Percentiles rank a stretch among this genome's conserved stretches.
phyloP scores from a whole-genome alignment of 2,797 vertebrate species.

The Pogoniulus pusillus region DNA sequence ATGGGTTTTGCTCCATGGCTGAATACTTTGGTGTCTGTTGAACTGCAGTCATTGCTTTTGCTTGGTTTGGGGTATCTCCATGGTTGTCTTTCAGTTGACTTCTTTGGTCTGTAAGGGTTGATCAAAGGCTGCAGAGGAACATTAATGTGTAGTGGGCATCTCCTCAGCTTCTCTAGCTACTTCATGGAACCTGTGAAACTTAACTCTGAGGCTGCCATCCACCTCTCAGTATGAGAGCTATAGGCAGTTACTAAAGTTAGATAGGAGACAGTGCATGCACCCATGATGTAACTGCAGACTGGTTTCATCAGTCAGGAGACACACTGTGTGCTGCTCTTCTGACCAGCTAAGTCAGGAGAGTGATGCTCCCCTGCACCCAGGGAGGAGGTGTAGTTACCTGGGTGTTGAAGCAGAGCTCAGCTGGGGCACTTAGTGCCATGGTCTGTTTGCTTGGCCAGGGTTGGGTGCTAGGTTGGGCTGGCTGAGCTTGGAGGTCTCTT shows the following conservation, averaged over 20 bases:
- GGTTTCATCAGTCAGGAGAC: background rate
- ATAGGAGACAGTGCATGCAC: background rate
- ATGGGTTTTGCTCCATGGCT: conserved; percentile 5
- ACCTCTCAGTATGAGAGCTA: background rate
- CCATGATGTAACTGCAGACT: rapidly evolving
- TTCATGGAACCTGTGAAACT: background rate
- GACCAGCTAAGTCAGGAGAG: background rate
- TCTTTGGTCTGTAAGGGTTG: background rate
- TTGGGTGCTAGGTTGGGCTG: too few species aligned
- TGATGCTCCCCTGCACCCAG: too few species aligned
- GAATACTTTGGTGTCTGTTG: background rate
- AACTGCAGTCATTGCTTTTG: background rate
- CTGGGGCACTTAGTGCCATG: too few species aligned
- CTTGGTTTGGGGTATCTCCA: background rate
- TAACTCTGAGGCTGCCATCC: background rate
- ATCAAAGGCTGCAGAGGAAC: background rate
- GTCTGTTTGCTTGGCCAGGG: too few species aligned
- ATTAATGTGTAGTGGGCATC: background rate
- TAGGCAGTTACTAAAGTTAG: background rate
- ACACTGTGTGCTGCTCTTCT: background rate
- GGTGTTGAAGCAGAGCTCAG: too few species aligned
- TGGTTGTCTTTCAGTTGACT: background rate
- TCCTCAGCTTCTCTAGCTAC: background rate
- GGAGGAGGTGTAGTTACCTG: too few species aligned
- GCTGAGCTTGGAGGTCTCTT: too few species aligned